Evolutionary conservation across 2,113 vertebrate species (phyloP), one percentile per base, ranked within the genome.

Genomic region (Dasyornis broadbenti): DNA sequence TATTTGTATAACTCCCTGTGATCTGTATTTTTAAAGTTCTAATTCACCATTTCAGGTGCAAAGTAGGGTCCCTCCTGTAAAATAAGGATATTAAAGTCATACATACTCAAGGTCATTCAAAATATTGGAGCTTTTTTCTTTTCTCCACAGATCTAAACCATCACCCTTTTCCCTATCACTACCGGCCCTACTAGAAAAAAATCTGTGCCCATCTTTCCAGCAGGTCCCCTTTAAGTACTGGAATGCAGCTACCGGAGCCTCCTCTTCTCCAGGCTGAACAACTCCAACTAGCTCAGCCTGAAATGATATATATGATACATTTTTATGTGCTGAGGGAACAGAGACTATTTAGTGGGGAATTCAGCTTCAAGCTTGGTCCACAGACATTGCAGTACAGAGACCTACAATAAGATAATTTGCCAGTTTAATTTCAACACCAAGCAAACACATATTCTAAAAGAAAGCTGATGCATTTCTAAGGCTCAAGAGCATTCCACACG

Each of bases 221-320:
- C 11, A 56, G 17, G 30, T 20, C 9, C 13, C 10, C 49, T 78
- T 44, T 12, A 49, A 6, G 35, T 35, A 60, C 17, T 81, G 45
- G 2, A 35, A 65, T 16, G 13, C 8, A 0, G 2, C 60, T 16
- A 6, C 22, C 0, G 0, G 7, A 80, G 39, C 28, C 53, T 60
- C 21, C 60, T 24, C 13, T 47, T 82, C 52, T 57, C 45, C 21
- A 44, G 35, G 31, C 13, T 59, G 11, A 75, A 35, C 27, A 87
- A 45, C 3, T 4, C 14, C 45, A 76, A 23, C n/a, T 44, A 27
- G 30, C 14, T 76, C 63, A 49, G 61, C 13, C 13, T 44, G 35
- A 35, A 24, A 20, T 4, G 27, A 47, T n/a, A 52, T 15, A 26
- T 39, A 39, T 7, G 5, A 50, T n/a, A n/a, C 9, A 68, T 37